phyloP scores from a whole-genome alignment of 2,113 vertebrate species.

The Gallinago jamesoni region DNA sequence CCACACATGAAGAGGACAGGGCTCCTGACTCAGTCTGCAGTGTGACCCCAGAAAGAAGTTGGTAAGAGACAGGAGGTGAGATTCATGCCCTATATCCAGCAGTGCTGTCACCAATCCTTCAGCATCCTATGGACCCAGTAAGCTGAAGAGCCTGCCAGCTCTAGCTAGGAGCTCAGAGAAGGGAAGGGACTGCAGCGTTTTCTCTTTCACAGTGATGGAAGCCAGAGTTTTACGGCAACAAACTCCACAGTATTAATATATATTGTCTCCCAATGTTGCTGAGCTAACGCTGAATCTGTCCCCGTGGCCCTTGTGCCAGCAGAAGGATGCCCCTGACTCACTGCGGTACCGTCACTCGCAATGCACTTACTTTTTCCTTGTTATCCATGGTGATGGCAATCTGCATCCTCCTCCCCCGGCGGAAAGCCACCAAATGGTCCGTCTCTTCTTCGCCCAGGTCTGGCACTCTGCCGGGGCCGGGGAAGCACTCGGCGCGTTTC shows the following conservation, averaged over 20 bases:
- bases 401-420: constrained; percentile 71
- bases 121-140: background rate
- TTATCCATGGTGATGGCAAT: constrained; percentile 71
- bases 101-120: background rate
- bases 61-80: background rate
- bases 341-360: background rate
- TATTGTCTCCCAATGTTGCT: background rate
- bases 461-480: constrained; percentile 31
- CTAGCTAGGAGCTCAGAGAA: background rate
- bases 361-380: constrained; percentile 72
- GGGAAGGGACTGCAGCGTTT: background rate
- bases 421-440: constrained; percentile 58
- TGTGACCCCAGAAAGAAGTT: background rate
- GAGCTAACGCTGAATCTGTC: background rate
- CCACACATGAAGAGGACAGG: background rate
- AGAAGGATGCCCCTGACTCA: background rate
- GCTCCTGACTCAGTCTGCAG: background rate
- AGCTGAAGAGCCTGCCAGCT: background rate
- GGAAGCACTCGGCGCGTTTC: constrained; percentile 67
- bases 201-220: background rate
- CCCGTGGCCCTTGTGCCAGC: background rate
- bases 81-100: background rate
- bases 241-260: background rate
- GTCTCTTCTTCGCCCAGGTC: constrained; percentile 68
- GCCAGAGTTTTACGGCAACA: background rate